Conservation (phyloP, 1,140 invertebrate genomes). For the Nomia melanderi region DNA sequence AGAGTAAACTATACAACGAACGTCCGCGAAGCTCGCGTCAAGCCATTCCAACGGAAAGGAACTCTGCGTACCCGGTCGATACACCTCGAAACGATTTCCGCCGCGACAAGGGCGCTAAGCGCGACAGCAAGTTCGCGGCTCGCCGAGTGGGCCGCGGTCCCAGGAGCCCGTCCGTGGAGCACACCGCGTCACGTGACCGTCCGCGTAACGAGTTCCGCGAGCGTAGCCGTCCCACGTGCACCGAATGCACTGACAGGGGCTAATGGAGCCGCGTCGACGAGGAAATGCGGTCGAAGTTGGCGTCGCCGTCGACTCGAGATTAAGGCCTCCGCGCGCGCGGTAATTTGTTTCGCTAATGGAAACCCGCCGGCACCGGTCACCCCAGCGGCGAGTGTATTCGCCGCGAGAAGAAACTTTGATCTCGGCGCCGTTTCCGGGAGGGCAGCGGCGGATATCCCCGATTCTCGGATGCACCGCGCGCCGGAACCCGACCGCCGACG, state of each 20-base stretch:
- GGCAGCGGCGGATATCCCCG: neutral
- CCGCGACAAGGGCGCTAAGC: too few relatives aligned
- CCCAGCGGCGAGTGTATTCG: neutral
- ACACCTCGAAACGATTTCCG: too few relatives aligned
- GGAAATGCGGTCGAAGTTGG: neutral
- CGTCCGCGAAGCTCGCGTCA: too few relatives aligned
- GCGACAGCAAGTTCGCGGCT: too few relatives aligned
- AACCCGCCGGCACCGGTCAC: neutral
- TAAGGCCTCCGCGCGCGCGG: neutral
- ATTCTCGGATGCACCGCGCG: constrained; percentile 11
- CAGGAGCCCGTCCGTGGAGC: constrained; percentile 25
- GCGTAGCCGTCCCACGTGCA: neutral
- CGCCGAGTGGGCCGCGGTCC: constrained; percentile 1
- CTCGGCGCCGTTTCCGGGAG: neutral
- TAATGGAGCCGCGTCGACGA: constrained; percentile 14
- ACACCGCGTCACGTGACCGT: constrained; percentile 41
- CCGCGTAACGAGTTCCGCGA: constrained; percentile 36
- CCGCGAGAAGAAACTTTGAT: constrained; percentile 6
- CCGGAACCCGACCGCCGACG: constrained; percentile 40
- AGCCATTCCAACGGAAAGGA: too few relatives aligned
- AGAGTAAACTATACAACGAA: too few relatives aligned
- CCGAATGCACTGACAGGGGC: neutral
- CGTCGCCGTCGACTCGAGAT: neutral
- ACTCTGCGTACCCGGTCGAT: too few relatives aligned
- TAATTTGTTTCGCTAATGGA: constrained; percentile 31